Conservation (phyloP, 2,797 vertebrate species). For the Eulemur rubriventer region DNA sequence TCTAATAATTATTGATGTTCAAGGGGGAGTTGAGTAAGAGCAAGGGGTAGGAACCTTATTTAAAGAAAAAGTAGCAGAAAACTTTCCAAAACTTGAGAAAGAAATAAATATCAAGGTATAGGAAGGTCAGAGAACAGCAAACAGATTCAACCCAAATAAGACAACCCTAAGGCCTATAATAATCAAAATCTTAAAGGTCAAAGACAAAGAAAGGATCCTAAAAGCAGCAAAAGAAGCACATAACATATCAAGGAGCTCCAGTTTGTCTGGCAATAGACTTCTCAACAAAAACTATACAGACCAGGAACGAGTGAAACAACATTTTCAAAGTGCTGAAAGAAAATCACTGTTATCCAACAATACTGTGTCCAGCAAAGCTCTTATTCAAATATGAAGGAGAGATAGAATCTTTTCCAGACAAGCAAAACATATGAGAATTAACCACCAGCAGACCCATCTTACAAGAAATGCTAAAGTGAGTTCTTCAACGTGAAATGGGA, state of each 20-base stretch:
- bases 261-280: not conserved
- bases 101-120: not conserved
- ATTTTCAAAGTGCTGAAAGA: not conserved
- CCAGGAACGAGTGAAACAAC: not conserved
- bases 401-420: not conserved
- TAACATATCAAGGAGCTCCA: not conserved
- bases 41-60: not conserved
- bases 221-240: not conserved
- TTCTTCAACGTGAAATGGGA: not conserved
- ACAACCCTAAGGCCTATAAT: not conserved
- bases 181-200: not conserved
- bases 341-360: not conserved
- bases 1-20: not conserved
- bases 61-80: not conserved
- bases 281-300: not conserved
- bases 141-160: not conserved
- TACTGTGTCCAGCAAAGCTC: not conserved
- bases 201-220: not conserved
- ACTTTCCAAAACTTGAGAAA: not conserved
- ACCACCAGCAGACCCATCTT: not conserved
- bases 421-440: not conserved
- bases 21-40: not conserved
- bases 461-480: not conserved
- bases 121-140: not conserved
- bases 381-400: not conserved